These are phyloP conservation scores for Anas acuta DNA, from an alignment of 2,797 vertebrate genomes.

Conservation along the genomic window DNA sequence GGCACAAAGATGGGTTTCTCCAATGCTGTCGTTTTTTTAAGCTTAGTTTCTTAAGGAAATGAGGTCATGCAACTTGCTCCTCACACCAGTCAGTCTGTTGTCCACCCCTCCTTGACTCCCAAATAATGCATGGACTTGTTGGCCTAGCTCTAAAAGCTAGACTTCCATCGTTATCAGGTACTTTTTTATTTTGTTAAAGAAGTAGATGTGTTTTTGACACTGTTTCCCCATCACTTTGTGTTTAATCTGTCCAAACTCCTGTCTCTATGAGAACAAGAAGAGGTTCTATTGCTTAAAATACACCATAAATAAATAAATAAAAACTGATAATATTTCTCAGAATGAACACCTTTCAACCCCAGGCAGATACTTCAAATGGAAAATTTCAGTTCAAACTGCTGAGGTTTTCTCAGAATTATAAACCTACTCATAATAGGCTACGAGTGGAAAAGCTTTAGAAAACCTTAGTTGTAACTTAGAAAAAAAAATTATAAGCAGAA, in stretches of 20 bases:
- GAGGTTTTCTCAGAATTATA: neutral
- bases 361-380: neutral
- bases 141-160: too few species aligned
- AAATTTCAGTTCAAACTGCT: neutral
- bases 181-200: neutral
- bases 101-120: neutral
- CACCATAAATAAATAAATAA: neutral
- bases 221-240: neutral
- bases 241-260: neutral
- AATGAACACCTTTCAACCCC: neutral
- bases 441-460: conserved; percentile 4
- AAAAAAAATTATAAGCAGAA: neutral
- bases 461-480: conserved; percentile 2
- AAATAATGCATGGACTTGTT: neutral
- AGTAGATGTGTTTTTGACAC: neutral
- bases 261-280: neutral
- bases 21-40: neutral
- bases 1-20: fast-evolving
- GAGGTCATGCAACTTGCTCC: neutral
- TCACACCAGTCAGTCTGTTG: neutral
- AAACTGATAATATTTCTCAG: neutral
- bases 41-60: neutral
- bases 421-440: neutral
- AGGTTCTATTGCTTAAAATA: neutral
- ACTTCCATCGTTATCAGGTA: neutral